Percentiles rank a stretch among this genome's conserved stretches.
Evolutionary conservation across 53 echinoderm and acorn worm genomes (phyloP).

Genomic region (Zoroaster sp.): DNA sequence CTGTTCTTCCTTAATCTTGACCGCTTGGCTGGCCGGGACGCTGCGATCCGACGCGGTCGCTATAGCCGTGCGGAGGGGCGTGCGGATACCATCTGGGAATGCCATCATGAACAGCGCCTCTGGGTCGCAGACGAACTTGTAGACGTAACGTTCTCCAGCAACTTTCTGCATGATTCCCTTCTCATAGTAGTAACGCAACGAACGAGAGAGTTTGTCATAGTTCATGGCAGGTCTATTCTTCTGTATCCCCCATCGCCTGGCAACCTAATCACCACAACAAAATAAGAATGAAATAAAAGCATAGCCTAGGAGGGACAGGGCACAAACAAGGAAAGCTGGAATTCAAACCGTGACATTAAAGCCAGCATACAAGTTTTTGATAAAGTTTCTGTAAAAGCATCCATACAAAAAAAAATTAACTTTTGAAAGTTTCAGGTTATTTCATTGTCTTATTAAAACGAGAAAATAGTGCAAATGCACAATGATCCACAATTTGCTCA

Average conservation of each 20-base stretch:
- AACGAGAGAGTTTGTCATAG: conserved; percentile 98
- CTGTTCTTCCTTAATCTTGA: conserved; percentile 59
- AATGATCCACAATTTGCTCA: no score
- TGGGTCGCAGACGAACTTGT: conserved; percentile 99
- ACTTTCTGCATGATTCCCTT: conserved; percentile 99
- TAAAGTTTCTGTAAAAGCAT: not conserved
- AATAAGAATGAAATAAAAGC: no score
- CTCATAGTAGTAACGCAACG: conserved; percentile 96
- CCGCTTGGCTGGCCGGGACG: conserved; percentile 59
- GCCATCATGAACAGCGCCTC: conserved; percentile 99
- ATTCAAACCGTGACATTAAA: not conserved
- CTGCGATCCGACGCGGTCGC: conserved; percentile 62
- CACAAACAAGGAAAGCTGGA: no score
- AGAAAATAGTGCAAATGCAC: no score
- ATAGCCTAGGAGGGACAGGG: no score
- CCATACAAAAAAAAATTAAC: not conserved
- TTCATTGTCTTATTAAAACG: not conserved
- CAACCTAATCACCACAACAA: conserved; percentile 68
- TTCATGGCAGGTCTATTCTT: conserved; percentile 99
- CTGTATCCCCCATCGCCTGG: conserved; percentile 97
- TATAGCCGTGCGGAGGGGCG: conserved; percentile 49
- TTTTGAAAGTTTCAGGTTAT: not conserved
- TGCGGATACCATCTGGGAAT: conserved; percentile 87
- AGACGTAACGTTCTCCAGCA: conserved; percentile 98
- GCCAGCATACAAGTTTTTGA: not conserved